Percentiles rank a stretch among this genome's conserved stretches.
phyloP scores from a whole-genome alignment of 2,888 invertebrate genomes.

The Drymonia ruficornis region DNA sequence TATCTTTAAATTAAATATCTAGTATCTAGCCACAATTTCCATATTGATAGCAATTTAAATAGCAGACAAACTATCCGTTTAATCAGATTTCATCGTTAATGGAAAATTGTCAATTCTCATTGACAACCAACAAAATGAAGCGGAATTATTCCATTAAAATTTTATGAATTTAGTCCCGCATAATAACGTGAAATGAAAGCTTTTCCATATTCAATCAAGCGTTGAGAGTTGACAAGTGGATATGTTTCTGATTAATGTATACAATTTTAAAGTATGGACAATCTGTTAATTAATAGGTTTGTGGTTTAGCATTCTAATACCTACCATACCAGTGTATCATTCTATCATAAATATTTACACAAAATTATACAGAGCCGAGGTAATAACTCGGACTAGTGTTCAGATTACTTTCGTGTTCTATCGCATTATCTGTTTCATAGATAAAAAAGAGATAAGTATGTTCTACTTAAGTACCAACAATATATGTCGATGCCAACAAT shows the following conservation, averaged over 20 bases:
- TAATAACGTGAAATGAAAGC: neutral
- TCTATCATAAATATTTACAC: no score
- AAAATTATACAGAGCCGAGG: no score
- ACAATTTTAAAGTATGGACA: no score
- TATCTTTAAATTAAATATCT: no score
- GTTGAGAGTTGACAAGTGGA: neutral
- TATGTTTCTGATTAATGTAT: neutral
- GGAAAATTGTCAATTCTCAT: neutral
- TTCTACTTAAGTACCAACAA: conserved; percentile 19
- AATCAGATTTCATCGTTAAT: neutral
- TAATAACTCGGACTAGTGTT: neutral
- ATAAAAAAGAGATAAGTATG: neutral
- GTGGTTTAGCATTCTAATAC: neutral
- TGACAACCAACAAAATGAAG: conserved; percentile 1
- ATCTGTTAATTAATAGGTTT: no score
- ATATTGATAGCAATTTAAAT: no score
- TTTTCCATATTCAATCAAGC: neutral
- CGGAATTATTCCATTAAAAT: conserved; percentile 1
- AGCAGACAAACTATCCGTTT: conserved; percentile 3
- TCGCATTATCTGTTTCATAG: conserved; percentile 12
- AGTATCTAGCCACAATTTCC: no score
- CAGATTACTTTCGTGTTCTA: conserved; percentile 1
- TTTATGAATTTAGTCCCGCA: neutral
- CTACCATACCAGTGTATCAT: neutral
- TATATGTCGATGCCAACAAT: no score